These are phyloP conservation scores for Rhinogobius similis DNA, from an alignment of 2,113 vertebrate species.

Conservation along the genomic window DNA sequence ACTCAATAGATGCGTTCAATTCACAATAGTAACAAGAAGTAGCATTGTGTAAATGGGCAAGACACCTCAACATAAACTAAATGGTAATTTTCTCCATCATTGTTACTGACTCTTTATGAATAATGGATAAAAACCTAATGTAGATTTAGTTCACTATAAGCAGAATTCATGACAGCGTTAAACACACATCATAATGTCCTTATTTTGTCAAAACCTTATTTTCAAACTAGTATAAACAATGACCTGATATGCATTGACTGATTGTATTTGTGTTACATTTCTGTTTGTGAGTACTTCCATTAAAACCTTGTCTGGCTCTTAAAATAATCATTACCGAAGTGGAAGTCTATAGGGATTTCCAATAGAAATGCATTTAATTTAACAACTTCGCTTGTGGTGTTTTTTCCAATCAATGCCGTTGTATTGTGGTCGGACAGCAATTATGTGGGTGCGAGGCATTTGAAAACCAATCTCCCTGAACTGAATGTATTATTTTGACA, in stretches of 20 bases:
- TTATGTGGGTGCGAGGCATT: conserved; percentile 15
- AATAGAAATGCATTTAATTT: conserved; percentile 2
- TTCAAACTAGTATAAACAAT: neutral
- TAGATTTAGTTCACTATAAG: neutral
- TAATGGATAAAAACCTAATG: neutral
- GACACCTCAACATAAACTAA: no score
- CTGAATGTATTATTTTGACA: conserved; percentile 8
- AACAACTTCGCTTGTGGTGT: conserved; percentile 4
- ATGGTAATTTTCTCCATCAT: neutral
- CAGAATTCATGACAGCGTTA: neutral
- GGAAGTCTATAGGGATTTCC: conserved; percentile 5
- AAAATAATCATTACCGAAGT: neutral
- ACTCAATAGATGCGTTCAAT: no score
- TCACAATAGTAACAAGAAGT: no score
- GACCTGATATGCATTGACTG: neutral
- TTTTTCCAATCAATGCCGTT: conserved; percentile 7
- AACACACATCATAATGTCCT: neutral
- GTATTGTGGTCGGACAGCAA: conserved; percentile 6
- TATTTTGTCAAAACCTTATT: neutral
- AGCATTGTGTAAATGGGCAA: no score
- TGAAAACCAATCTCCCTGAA: conserved; percentile 14
- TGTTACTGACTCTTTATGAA: neutral
- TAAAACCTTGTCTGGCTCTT: neutral
- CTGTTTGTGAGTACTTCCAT: neutral
- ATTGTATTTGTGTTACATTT: neutral